These are phyloP conservation scores for Mythimna impura DNA, from an alignment of 2,888 invertebrate genomes.

Conservation along the genomic window DNA sequence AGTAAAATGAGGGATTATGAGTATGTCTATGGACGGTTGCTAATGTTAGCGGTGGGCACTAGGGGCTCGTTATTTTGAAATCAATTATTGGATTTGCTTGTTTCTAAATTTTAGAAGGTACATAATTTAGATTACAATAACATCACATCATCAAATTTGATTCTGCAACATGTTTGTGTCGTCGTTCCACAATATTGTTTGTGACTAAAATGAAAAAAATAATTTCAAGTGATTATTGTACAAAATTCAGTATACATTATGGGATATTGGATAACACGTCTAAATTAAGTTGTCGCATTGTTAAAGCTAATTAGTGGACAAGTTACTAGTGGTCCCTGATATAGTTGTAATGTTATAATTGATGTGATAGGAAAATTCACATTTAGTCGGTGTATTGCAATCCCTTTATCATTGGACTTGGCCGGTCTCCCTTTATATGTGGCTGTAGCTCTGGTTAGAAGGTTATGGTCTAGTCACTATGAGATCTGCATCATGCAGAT, in stretches of 20 bases:
- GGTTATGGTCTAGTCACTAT: constrained; percentile 64
- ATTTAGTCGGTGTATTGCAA: constrained; percentile 86
- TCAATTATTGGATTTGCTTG: constrained; percentile 78
- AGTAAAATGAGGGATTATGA: constrained; percentile 75
- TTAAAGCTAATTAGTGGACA: constrained; percentile 84
- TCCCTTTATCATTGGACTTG: constrained; percentile 76
- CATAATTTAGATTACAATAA: constrained; percentile 83
- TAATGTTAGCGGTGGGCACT: constrained; percentile 69
- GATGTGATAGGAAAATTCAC: constrained; percentile 85
- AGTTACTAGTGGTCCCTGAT: constrained; percentile 80
- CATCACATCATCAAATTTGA: constrained; percentile 75
- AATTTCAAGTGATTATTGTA: constrained; percentile 72
- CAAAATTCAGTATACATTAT: constrained; percentile 75
- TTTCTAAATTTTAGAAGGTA: constrained; percentile 83
- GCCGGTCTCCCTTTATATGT: constrained; percentile 81
- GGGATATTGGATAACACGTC: constrained; percentile 78
- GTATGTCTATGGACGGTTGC: constrained; percentile 74
- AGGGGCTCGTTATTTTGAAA: constrained; percentile 73
- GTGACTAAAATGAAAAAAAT: constrained; percentile 53
- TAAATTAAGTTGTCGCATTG: constrained; percentile 85
- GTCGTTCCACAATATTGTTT: constrained; percentile 64
- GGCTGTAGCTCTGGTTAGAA: constrained; percentile 70
- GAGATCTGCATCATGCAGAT: constrained; percentile 52
- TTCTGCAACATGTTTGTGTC: constrained; percentile 64
- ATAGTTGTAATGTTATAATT: constrained; percentile 86